Base-by-base conservation (phyloP, 2,797 vertebrate genomes). In the Sarcoramphus papa region DNA sequence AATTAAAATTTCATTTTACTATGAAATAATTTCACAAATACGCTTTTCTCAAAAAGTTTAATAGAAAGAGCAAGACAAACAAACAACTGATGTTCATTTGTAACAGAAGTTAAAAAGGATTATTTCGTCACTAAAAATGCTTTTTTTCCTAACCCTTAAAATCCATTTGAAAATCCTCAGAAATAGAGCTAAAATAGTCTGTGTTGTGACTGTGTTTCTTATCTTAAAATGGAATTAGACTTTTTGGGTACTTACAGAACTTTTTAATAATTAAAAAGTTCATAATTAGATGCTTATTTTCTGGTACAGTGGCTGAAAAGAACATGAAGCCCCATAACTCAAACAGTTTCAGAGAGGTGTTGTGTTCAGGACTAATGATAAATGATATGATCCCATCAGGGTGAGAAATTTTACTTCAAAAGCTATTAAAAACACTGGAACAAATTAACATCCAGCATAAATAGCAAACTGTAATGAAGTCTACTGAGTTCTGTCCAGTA, bases 141-240 rank as follows among this genome's bases (percentile, higher is more conserved):
- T 35, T 80, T 93, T 80, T 70, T 50, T 1, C 2, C 50, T 79
- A 63, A 67, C 68, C 16, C n/a, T 83, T 74, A 91, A 92, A 93
- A 93, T 85, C 62, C 30, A 33, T 82, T 83, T 92, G 41, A 88
- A 97, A 96, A 27, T 64, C 43, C 37, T 78, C 21, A 72, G 84
- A 94, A 87, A 93, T 1, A 72, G 35, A 83, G 35, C 47, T 94
- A 84, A 95, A 96, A 63, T 63, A 77, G 37, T 89, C 92, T 93
- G 25, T 73, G 45, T 80, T 92, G n/a, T 64, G 78, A 53, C 88
- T 94, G 19, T 77, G 23, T 90, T 92, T 95, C 94, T 93, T 96
- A 92, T 96, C 92, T 94, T 97, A 92, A 94, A 96, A 94, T 84
- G 19, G 89, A 95, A 92, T 92, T 96, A 83, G 78, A 90, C 30